Evolutionary conservation across 35 echinoderm and acorn worm genomes (phyloP), one percentile per base, ranked within the genome.

Genomic region (Apostichopus japonicus): DNA sequence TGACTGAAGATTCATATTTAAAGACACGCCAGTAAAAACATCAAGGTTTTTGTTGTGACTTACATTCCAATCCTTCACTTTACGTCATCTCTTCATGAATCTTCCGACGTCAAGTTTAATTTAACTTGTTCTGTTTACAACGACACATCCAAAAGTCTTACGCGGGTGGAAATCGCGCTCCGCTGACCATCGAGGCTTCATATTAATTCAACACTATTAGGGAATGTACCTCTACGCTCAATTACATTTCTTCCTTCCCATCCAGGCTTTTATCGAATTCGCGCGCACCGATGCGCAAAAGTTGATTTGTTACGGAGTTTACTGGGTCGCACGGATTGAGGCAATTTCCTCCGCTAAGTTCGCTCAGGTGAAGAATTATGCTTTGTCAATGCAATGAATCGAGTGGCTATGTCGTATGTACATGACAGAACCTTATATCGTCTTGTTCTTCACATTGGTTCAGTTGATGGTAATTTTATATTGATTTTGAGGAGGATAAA

Each of bases 211-310:
- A 84, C 57, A 84, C 81, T 84, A 84, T 58, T 84, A 84, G 24
- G 54, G 81, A 84, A 84, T 84, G 81, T 84, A 84, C 81, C 54
- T 59, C 53, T 51, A 84, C 56, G 81, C 81, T 84, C 81, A 84
- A 84, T 84, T 84, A 84, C 81, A 84, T 84, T 84, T 84, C 55
- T 22, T 75, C 56, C 56, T 84, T 84, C 55, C 54, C 81, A 84
- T 84, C 16, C 81, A 84, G n/a, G 54, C 81, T 84, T 84, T 84
- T 84, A 84, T 84, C 81, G 54, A 84, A 84, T 84, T 58, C 81
- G 81, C 56, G 81, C 81, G 81, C 81, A 58, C 81, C 56, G 54
- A 84, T 21, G 81, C 81, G 81, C 81, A 84, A 84, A 84, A 56
- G 81, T 84, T 84, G 81, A 84, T 84, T 84, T 84, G 81, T 58